phyloP scores from a whole-genome alignment of 2,113 vertebrate genomes.

The Myanophis thanlyinensis region DNA sequence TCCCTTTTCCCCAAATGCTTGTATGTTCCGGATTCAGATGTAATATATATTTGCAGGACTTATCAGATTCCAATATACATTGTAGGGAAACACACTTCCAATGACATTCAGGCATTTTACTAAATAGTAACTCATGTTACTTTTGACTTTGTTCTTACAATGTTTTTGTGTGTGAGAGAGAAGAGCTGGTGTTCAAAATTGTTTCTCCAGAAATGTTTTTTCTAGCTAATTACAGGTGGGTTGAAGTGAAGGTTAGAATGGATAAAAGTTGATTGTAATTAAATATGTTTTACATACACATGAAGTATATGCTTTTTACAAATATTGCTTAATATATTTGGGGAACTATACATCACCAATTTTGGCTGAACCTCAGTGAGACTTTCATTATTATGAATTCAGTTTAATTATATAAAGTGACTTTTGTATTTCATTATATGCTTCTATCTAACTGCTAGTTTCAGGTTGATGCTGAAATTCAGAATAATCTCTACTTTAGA shows the following conservation, averaged over 20 bases:
- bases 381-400: background rate
- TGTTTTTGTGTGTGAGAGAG: background rate
- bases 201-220: background rate
- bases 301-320: background rate
- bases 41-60: background rate
- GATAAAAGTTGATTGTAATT: background rate
- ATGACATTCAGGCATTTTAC: background rate
- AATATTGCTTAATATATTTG: background rate
- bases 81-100: background rate
- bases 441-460: background rate
- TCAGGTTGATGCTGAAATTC: background rate
- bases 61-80: background rate
- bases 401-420: background rate
- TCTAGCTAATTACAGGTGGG: background rate
- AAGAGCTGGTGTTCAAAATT: background rate
- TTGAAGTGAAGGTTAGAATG: background rate
- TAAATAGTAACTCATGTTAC: background rate
- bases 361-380: background rate
- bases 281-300: background rate
- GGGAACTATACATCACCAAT: background rate
- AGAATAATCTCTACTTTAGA: background rate
- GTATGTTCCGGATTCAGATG: background rate
- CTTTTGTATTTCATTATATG: background rate
- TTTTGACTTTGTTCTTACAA: background rate
- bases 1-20: background rate